These are phyloP conservation scores for Phyllostomus hastatus DNA, from an alignment of 2,113 vertebrate genomes.

Conservation along the genomic window DNA sequence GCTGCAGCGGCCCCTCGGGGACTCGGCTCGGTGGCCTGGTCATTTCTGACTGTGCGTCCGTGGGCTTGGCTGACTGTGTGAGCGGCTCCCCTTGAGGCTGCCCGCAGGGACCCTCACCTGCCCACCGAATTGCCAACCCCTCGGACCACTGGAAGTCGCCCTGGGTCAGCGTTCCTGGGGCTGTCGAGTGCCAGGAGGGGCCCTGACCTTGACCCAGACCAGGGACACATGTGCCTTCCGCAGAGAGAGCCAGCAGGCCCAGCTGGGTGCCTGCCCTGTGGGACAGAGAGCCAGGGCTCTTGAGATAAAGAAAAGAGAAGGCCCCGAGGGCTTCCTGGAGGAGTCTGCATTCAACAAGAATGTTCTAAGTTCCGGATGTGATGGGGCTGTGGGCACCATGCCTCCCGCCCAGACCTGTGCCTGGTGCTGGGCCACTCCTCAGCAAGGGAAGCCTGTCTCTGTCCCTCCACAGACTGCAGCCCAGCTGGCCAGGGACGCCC, in stretches of 20 bases:
- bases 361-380: fast-evolving
- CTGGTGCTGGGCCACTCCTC: too few species aligned
- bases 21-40: neutral
- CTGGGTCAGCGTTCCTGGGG: fast-evolving
- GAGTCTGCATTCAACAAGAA: neutral
- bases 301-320: neutral
- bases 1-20: fast-evolving
- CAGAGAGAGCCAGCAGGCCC: too few species aligned
- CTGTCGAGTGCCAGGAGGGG: neutral
- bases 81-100: neutral
- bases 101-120: neutral
- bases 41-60: neutral
- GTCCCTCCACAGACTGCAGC: fast-evolving
- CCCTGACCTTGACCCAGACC: neutral
- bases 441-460: neutral
- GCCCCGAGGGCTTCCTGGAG: neutral
- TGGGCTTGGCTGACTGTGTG: fast-evolving
- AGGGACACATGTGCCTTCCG: fast-evolving
- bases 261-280: fast-evolving
- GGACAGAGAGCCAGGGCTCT: neutral
- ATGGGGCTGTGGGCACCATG: fast-evolving
- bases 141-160: fast-evolving
- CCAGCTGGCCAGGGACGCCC: fast-evolving
- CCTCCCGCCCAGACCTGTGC: neutral
- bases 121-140: fast-evolving